Conservation (phyloP, 2,113 vertebrate species). For the Chlorocebus sabaeus region DNA sequence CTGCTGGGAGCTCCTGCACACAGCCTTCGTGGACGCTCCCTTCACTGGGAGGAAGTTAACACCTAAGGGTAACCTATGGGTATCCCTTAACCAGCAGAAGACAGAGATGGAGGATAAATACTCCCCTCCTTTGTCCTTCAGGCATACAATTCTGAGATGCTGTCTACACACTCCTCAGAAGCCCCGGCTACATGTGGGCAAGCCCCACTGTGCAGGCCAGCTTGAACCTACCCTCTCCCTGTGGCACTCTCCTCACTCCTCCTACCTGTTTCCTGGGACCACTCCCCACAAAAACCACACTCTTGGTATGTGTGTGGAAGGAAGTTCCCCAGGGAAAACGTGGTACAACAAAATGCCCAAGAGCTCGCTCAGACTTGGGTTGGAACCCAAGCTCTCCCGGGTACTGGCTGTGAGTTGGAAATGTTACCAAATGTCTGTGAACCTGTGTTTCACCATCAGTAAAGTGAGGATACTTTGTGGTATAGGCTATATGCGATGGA, state of each 20-base stretch:
- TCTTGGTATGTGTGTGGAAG: not conserved
- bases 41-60: not conserved
- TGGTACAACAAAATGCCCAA: not conserved
- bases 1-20: not conserved
- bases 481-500: no score
- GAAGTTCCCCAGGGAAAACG: not conserved
- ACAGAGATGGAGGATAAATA: not conserved
- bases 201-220: not conserved
- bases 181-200: no score
- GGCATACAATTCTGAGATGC: not conserved
- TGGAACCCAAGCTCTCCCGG: not conserved
- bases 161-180: not conserved
- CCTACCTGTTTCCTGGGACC: not conserved
- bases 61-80: not conserved
- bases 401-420: not conserved
- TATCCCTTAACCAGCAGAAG: not conserved
- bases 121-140: not conserved
- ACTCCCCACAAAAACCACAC: not conserved
- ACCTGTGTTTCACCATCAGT: not conserved
- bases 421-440: not conserved
- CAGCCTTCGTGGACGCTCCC: not conserved
- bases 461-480: not conserved
- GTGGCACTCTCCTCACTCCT: fast-evolving
- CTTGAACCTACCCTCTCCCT: not conserved
- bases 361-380: not conserved